Conservation (phyloP, 2,797 vertebrate genomes). For the Erethizon dorsatum region DNA sequence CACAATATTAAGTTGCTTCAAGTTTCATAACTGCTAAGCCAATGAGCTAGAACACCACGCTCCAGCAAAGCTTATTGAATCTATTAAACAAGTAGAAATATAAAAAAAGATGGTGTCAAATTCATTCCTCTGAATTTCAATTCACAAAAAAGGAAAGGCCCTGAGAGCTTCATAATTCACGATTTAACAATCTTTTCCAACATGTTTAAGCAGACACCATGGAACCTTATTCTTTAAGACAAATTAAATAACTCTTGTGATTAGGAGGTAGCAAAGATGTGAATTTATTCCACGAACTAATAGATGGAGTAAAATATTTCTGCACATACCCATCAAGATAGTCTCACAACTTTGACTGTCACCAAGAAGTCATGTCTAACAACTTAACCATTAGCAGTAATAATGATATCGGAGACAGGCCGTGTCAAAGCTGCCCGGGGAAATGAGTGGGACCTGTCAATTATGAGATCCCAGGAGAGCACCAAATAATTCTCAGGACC, state of each 20-base stretch:
- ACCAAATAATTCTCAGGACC: too few relatives aligned
- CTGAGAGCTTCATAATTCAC: not conserved
- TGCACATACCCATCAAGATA: not conserved
- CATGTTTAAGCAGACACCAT: not conserved
- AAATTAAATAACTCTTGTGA: not conserved
- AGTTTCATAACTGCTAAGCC: not conserved
- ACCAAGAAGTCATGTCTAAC: not conserved
- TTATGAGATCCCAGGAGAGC: too few relatives aligned
- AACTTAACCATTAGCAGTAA: not conserved
- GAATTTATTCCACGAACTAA: not conserved
- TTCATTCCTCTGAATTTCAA: not conserved
- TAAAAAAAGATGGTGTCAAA: not conserved
- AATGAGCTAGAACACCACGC: not conserved
- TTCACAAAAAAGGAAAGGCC: not conserved
- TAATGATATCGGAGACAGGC: too few relatives aligned
- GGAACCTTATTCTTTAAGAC: not conserved
- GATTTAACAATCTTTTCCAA: not conserved
- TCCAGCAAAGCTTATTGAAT: not conserved
- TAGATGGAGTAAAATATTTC: not conserved
- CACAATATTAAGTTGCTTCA: not conserved
- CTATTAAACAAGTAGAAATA: not conserved
- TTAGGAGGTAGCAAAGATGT: not conserved
- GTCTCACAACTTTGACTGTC: not conserved
- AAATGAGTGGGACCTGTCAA: too few relatives aligned
- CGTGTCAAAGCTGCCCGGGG: too few relatives aligned